These are phyloP conservation scores for Hoplostethus mediterraneus DNA, from an alignment of 2,797 vertebrate species.

Conservation along the genomic window DNA sequence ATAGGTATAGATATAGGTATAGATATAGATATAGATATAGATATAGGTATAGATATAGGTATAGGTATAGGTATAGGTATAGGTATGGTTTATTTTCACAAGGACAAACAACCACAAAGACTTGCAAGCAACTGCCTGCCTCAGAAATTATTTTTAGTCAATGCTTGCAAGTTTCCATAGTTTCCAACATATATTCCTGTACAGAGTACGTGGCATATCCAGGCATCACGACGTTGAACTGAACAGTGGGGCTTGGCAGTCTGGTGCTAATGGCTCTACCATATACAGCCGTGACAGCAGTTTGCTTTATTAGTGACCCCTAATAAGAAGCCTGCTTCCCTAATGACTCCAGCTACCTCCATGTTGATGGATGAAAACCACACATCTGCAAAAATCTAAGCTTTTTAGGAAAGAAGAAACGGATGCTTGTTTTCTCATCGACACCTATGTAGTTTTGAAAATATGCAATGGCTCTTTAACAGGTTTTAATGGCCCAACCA, in stretches of 20 bases:
- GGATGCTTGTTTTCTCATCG: background rate
- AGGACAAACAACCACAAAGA: background rate
- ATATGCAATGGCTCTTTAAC: background rate
- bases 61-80: too few relatives aligned
- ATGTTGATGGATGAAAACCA: conserved; percentile 35
- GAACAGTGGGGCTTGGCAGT: conserved; percentile 34
- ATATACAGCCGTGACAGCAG: conserved; percentile 20
- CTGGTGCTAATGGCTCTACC: conserved; percentile 36
- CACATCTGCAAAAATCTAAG: conserved; percentile 1
- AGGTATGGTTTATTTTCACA: background rate
- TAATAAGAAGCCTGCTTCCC: conserved; percentile 22
- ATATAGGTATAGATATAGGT: too few relatives aligned
- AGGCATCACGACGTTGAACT: conserved; percentile 15
- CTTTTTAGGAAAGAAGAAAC: background rate
- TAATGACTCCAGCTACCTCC: conserved; percentile 44
- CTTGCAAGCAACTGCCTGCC: background rate
- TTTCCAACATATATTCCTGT: conserved; percentile 31
- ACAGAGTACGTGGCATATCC: conserved; percentile 69
- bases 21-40: too few relatives aligned
- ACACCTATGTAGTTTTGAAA: background rate
- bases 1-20: too few relatives aligned
- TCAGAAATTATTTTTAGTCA: background rate
- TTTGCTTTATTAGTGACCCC: conserved; percentile 61
- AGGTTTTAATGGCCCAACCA: background rate
- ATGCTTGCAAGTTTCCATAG: conserved; percentile 18